A percentile compares a stretch with the other conserved stretches of the same genome.
These are phyloP conservation scores for Drosophila kohkoa DNA, from an alignment of 1,140 invertebrate genomes.

Conservation along the genomic window DNA sequence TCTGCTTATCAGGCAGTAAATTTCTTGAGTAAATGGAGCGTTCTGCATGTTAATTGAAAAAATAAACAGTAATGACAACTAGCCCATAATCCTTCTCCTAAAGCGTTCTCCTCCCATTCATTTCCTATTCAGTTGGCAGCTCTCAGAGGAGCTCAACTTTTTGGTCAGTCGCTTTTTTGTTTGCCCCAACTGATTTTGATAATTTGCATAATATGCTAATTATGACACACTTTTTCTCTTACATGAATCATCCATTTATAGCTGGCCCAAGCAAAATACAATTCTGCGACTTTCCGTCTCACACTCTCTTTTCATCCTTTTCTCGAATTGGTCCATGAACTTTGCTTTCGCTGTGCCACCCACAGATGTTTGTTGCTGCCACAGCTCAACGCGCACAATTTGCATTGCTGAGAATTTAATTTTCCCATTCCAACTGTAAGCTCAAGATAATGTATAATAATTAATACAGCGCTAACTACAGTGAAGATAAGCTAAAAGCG, in stretches of 20 bases:
- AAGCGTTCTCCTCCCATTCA: background rate
- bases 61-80: slow-evolving; percentile 45
- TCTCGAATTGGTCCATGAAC: slow-evolving; percentile 53
- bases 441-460: slow-evolving; percentile 50
- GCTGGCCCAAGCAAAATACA: slow-evolving; percentile 17
- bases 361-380: slow-evolving; percentile 24
- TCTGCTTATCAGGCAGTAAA: slow-evolving; percentile 24
- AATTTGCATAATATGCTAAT: slow-evolving; percentile 76
- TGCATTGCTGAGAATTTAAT: slow-evolving; percentile 58
- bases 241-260: slow-evolving; percentile 75
- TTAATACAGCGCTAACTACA: slow-evolving; percentile 50
- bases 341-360: slow-evolving; percentile 17
- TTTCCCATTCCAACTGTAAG: slow-evolving; percentile 35
- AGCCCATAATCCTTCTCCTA: slow-evolving; percentile 39
- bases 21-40: slow-evolving; percentile 55
- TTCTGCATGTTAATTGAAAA: slow-evolving; percentile 68
- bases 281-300: slow-evolving; percentile 9
- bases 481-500: slow-evolving; percentile 6
- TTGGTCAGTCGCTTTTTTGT: slow-evolving; percentile 8
- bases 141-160: slow-evolving; percentile 3
- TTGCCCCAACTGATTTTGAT: slow-evolving; percentile 43
- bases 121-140: slow-evolving; percentile 2
- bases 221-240: slow-evolving; percentile 54
- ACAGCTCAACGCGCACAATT: slow-evolving; percentile 57
- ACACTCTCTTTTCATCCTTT: slow-evolving; percentile 23